phyloP scores from a whole-genome alignment of 2,888 invertebrate genomes.

The Cryptus viduatorius region DNA sequence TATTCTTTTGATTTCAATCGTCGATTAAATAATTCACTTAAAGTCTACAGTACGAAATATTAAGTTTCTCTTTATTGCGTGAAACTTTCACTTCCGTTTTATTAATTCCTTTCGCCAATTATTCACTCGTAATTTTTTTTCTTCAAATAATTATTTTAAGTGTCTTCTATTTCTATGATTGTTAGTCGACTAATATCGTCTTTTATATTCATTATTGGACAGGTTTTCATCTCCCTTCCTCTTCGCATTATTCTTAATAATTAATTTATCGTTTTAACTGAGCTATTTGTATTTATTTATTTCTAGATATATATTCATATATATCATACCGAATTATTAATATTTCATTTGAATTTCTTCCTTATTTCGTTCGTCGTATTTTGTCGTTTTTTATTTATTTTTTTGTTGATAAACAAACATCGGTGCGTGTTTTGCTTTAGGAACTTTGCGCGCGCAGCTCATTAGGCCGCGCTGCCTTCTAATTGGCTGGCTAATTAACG shows the following conservation, averaged over 20 bases:
- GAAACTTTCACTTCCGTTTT: conserved; percentile 55
- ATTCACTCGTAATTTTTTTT: conserved; percentile 50
- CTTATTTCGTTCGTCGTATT: conserved; percentile 6
- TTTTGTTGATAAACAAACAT: conserved; percentile 61
- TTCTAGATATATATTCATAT: conserved; percentile 7
- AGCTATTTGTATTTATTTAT: conserved; percentile 54
- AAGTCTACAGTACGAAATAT: conserved; percentile 56
- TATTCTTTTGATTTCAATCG: conserved; percentile 62
- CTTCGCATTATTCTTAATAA: conserved; percentile 25
- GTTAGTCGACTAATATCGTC: conserved; percentile 70
- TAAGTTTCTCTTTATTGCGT: conserved; percentile 64
- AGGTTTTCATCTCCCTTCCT: conserved; percentile 45
- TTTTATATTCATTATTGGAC: conserved; percentile 62
- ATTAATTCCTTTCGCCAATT: conserved; percentile 68
- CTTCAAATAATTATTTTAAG: conserved; percentile 14
- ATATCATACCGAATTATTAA: conserved; percentile 9
- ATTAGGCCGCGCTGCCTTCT: conserved; percentile 83
- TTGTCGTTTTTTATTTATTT: conserved; percentile 36
- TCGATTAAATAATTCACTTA: conserved; percentile 57
- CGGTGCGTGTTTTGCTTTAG: conserved; percentile 77
- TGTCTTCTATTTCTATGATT: conserved; percentile 72
- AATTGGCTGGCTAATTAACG: conserved; percentile 84
- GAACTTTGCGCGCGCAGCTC: conserved; percentile 85
- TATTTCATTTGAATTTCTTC: conserved; percentile 39
- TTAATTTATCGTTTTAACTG: conserved; percentile 59